Percentiles rank a stretch among this genome's conserved stretches.
Evolutionary conservation across 2,797 vertebrate genomes (phyloP).

Genomic region (Phoebastria nigripes): DNA sequence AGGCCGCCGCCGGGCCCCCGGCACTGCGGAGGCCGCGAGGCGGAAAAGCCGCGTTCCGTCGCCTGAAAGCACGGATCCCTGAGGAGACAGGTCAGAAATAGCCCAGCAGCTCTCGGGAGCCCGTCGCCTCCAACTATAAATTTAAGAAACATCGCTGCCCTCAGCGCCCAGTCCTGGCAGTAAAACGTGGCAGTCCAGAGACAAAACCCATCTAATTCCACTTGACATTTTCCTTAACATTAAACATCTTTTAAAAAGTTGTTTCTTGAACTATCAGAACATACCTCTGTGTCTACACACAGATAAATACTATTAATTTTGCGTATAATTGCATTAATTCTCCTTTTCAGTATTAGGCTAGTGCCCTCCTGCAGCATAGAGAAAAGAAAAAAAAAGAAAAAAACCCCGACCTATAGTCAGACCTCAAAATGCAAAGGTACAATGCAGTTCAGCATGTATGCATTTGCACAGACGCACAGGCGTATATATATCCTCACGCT

Average conservation of each 20-base stretch:
- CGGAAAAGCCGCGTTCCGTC: background rate
- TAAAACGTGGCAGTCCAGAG: background rate
- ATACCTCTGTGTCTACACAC: rapidly evolving
- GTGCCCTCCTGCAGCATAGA: background rate
- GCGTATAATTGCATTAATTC: background rate
- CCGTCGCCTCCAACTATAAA: background rate
- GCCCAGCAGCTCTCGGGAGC: background rate
- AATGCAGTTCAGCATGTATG: background rate
- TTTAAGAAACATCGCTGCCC: background rate
- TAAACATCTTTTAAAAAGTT: background rate
- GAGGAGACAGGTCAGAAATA: background rate
- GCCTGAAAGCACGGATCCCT: background rate
- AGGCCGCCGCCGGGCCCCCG: background rate
- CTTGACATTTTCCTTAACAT: background rate
- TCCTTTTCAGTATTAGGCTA: background rate
- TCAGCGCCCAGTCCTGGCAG: background rate
- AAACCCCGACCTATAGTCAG: background rate
- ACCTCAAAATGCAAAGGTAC: background rate
- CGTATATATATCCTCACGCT: rapidly evolving
- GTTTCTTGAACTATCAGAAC: background rate
- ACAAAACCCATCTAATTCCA: background rate
- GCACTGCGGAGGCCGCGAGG: too few relatives aligned
- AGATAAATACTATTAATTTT: background rate
- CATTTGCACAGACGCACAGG: background rate
- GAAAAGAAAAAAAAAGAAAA: background rate